Base-by-base conservation (phyloP, 1,140 invertebrate species). In the Trissolcus basalis region DNA sequence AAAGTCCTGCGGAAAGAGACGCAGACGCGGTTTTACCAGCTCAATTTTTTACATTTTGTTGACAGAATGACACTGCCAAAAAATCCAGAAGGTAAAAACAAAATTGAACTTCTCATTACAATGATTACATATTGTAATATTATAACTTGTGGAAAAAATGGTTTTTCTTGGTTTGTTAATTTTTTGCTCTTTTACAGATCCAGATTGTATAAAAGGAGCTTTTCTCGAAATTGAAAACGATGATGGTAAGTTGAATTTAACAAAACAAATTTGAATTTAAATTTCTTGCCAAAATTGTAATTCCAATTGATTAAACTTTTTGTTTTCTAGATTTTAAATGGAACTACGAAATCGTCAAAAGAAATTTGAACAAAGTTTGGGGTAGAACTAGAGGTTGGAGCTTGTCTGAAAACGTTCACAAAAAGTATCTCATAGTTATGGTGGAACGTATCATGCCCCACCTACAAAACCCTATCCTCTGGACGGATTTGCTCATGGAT, bases 401-500 rank as follows among this genome's bases (percentile, higher is more conserved):
- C 63, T 81, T 93, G 13, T 91, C 93, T 39, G 87, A 90, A 1
- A 86, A 89, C 19, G 88, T 95, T 6, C 95, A 96, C 77, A 93
- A 94, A 74, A 93, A 94, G 64, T 90, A 96, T 7, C 87, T 98
- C 7, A 88, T 96, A 60, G 91, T 96, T 48, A 86, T 98, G 11
- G 90, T 97, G 41, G 96, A 97, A 81, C 91, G 93, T 67, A 90
- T 97, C 9, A 91, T 98, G 88, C 91, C 92, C 10, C 91, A 96
- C 85, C 89, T 98, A 63, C 91, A 93, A 13, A 93, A 93, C 81
- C 96, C 97, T 6, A 89, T 97, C 44, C 85, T 95, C 35, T 89
- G 97, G 69, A 96, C 95, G n/a, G 96, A 98, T 83, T 98, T 97
- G 87, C 90, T 99, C 5, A 95, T 97, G 90, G 92, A 96, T 80